Evolutionary conservation across 1,140 invertebrate species (phyloP), one percentile per base, ranked within the genome.

Genomic region (Zophobas morio): DNA sequence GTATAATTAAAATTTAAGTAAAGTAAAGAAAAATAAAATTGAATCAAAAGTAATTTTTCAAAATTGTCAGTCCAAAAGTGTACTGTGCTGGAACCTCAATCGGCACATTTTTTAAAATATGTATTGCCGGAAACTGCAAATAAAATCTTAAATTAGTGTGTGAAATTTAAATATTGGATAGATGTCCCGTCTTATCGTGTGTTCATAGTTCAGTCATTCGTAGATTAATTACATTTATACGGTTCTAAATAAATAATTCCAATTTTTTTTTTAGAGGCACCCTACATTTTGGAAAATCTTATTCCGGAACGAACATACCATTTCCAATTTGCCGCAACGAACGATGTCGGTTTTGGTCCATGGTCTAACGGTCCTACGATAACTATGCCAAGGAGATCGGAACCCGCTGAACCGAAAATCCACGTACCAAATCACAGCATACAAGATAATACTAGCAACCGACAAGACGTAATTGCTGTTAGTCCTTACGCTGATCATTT

Each of bases 241-340:
- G 20, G 20, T 20, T 20, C 20, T 20, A 20, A 20, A 20, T 20
- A 39, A 20, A 0, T 42, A 5, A 40, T 70, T 36, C 36, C 42
- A 34, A 39, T 56, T 56, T 57, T 8, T 39, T 54, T 42, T 81
- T 6, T 63, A 89, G 92, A 90, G 82, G 91, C 91, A 0, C 88
- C 90, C 0, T 96, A 96, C 84, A 92, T 95, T 46, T 85, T 98
- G n/a, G 95, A 97, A 83, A 89, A 91, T 71, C 87, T 98, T 54
- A 87, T 89, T 76, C 95, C 96, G 0, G 90, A 94, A 86, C 93
- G 91, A n/a, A 87, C 88, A 0, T 98, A 98, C 85, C 89, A 92
- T 72, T 96, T 98, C 87, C 91, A 93, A 74, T 97, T 98, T 85
- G 92, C 94, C 1, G 95, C 95, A 0, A 87, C 89, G 49, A 98